phyloP scores from a whole-genome alignment of 2,797 vertebrate genomes.

The Xenopus petersii region DNA sequence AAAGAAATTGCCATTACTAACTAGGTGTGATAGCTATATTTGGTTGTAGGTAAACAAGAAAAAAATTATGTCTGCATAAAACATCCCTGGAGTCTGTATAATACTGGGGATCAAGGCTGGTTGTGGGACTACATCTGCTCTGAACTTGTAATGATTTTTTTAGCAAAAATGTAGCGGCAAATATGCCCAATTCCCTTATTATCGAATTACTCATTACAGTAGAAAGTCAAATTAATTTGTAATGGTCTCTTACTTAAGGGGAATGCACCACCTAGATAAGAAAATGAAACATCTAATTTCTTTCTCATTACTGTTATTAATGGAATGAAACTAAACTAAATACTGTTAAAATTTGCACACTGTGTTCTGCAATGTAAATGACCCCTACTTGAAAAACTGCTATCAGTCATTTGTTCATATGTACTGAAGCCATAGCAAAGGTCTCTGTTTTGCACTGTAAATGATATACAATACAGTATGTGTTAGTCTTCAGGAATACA shows the following conservation, averaged over 20 bases:
- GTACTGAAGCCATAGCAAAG: no score
- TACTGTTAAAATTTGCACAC: no score
- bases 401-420: no score
- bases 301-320: not conserved
- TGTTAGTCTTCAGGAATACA: no score
- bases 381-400: no score
- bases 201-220: conserved; percentile 4
- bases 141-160: not conserved
- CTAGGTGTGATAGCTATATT: not conserved
- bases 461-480: no score
- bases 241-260: not conserved
- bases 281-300: not conserved
- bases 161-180: conserved; percentile 3
- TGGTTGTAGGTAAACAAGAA: not conserved
- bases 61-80: not conserved
- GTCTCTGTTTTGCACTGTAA: no score
- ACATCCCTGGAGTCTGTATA: not conserved
- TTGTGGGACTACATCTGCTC: not conserved
- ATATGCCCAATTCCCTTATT: not conserved
- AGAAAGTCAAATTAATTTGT: not conserved
- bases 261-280: not conserved
- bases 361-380: no score
- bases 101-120: not conserved
- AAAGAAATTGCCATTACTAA: not conserved
- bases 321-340: no score